phyloP scores from a whole-genome alignment of 2,113 vertebrate genomes.

The Nettapus auritus region DNA sequence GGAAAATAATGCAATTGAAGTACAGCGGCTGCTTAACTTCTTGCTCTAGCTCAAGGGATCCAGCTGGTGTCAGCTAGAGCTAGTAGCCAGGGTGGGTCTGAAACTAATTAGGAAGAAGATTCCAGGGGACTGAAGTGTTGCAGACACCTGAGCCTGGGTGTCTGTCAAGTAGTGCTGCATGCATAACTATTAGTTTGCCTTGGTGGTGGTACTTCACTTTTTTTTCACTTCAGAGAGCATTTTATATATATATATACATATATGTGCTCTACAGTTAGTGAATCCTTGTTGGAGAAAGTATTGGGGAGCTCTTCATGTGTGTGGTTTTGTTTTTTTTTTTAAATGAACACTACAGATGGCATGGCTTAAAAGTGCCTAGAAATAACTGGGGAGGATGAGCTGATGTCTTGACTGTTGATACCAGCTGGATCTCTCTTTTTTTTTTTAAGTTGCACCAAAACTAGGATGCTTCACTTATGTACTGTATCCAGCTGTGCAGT shows the following conservation, averaged over 20 bases:
- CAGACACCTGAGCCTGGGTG: not conserved
- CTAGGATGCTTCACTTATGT: not conserved
- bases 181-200: not conserved
- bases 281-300: not conserved
- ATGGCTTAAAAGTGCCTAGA: not conserved
- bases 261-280: not conserved
- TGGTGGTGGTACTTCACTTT: not conserved
- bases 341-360: not conserved
- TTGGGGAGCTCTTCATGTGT: not conserved
- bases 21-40: not conserved
- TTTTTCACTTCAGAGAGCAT: not conserved
- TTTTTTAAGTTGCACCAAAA: not conserved
- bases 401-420: not conserved
- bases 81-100: not conserved
- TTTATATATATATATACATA: not conserved
- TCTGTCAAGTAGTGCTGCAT: not conserved
- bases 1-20: not conserved
- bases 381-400: not conserved
- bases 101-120: not conserved
- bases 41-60: not conserved
- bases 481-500: accelerated
- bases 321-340: not conserved
- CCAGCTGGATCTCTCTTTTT: not conserved
- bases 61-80: not conserved
- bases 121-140: not conserved